These are phyloP conservation scores for Diplodus sargus DNA, from an alignment of 2,797 vertebrate genomes.

Conservation along the genomic window DNA sequence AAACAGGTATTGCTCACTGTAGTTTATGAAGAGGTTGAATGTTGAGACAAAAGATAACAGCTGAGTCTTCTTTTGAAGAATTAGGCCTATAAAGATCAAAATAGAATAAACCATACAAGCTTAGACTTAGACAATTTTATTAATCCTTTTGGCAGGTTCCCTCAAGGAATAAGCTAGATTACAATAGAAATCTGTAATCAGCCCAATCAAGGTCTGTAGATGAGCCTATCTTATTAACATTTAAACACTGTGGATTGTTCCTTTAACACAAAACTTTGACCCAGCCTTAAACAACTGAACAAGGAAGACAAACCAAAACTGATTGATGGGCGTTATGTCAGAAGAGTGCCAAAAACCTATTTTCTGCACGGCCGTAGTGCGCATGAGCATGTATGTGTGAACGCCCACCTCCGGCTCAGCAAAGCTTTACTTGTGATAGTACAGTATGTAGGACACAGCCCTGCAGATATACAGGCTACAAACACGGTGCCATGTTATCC, in stretches of 20 bases:
- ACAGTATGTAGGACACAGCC: constrained; percentile 50
- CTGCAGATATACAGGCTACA: constrained; percentile 16
- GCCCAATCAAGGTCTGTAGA: too few relatives aligned
- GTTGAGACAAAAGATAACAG: too few relatives aligned
- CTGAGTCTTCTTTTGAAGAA: too few relatives aligned
- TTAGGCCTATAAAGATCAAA: too few relatives aligned
- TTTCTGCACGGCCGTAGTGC: constrained; percentile 52
- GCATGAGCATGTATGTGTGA: constrained; percentile 26
- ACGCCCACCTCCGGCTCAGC: neutral
- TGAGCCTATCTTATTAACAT: too few relatives aligned
- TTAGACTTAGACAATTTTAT: too few relatives aligned
- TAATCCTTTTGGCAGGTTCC: too few relatives aligned
- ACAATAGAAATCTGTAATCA: too few relatives aligned
- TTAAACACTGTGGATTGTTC: neutral
- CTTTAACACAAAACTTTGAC: neutral
- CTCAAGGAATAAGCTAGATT: too few relatives aligned
- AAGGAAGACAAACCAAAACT: constrained; percentile 27
- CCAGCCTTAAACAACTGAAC: neutral
- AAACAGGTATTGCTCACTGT: too few relatives aligned
- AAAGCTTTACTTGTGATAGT: neutral
- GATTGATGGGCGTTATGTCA: constrained; percentile 67
- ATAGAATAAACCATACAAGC: too few relatives aligned
- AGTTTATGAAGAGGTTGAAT: too few relatives aligned
- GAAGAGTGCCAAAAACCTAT: constrained; percentile 79
- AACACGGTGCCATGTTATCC: constrained; percentile 5